Evolutionary conservation across 2,888 invertebrate genomes (phyloP), one percentile per base, ranked within the genome.

Genomic region (Diploptera punctata): DNA sequence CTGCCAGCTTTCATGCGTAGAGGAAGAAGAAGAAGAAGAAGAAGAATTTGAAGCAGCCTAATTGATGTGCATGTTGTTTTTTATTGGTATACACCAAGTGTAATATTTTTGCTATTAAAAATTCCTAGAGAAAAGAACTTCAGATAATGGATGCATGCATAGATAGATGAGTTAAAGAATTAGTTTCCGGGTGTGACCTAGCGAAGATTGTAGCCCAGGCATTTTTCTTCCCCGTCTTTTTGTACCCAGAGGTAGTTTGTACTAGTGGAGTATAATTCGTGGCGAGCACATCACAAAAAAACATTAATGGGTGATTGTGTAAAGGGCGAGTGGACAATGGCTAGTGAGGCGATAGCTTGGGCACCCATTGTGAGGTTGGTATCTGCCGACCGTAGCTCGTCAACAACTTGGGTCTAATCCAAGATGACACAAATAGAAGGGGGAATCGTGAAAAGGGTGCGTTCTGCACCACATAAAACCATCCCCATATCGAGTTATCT

Each of bases 221-320:
- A 69, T 69, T 60, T 69, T 69, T 54, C 38, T 69, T 57, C 21
- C 24, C 31, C n/a, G 54, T 52, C 43, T 69, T n/a, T n/a, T 54
- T 62, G 62, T 65, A 65, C 43, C 43, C 44, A 16, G 49, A 10
- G 68, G 21, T 18, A 52, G 52, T 52, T 71, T 60, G 57, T 67
- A 33, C 44, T n/a, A 67, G 60, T 18, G 21, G 52, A 70, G 57
- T 73, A 67, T 70, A 73, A 73, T 73, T 73, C 67, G n/a, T 47
- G 70, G 73, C 70, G 44, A 70, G 29, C 70, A 67, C 67, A 73
- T 70, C 73, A 73, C 67, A 73, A 62, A 61, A 70, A 71, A 62
- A 60, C 61, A 67, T 73, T 73, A 73, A 70, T 73, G 73, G 70
- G 31, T 52, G 67, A 67, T 71, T 67, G 52, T 65, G 62, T 49